Conservation (phyloP, 2,888 invertebrate species). For the Lycaena phlaeas region DNA sequence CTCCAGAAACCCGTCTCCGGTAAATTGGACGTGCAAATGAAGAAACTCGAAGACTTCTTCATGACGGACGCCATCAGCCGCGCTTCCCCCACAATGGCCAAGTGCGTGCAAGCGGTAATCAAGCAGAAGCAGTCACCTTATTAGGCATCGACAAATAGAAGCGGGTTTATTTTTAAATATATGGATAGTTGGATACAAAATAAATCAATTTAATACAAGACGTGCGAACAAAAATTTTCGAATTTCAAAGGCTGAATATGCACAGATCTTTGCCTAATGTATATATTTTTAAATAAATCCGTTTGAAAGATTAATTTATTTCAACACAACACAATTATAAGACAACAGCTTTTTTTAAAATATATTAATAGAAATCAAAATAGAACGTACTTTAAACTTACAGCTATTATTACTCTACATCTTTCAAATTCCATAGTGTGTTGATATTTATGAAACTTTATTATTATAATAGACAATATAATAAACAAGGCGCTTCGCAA, state of each 20-base stretch:
- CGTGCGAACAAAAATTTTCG: too few relatives aligned
- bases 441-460: slow-evolving; percentile 17
- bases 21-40: slow-evolving; percentile 80
- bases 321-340: slow-evolving; percentile 1
- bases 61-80: slow-evolving; percentile 98
- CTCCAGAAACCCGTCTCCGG: slow-evolving; percentile 66
- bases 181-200: too few relatives aligned
- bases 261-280: too few relatives aligned
- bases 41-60: slow-evolving; percentile 86
- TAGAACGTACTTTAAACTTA: too few relatives aligned
- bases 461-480: slow-evolving; percentile 14
- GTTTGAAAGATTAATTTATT: background rate
- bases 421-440: too few relatives aligned
- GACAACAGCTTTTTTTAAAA: too few relatives aligned
- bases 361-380: too few relatives aligned
- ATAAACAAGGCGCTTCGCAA: background rate
- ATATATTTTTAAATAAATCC: background rate
- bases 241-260: too few relatives aligned
- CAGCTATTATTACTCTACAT: too few relatives aligned
- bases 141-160: slow-evolving; percentile 24
- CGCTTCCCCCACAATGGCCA: slow-evolving; percentile 98
- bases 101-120: slow-evolving; percentile 92
- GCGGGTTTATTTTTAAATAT: slow-evolving; percentile 3
- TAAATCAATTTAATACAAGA: too few relatives aligned
- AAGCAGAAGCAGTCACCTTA: slow-evolving; percentile 76